Evolutionary conservation across 2,888 invertebrate genomes (phyloP).

Genomic region (Eupsilia transversa): DNA sequence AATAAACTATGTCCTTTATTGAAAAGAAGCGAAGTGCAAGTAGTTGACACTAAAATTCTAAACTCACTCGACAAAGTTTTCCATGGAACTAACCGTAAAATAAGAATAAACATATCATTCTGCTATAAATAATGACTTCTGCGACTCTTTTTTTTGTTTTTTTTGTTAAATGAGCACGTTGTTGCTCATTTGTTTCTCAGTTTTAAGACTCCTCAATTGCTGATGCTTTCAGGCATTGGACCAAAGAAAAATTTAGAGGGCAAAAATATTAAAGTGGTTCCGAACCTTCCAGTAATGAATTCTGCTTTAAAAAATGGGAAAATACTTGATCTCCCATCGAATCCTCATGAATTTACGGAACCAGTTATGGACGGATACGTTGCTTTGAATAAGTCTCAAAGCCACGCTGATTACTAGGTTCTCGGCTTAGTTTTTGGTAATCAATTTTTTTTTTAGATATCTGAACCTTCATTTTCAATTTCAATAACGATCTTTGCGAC

Average conservation of each 20-base stretch:
- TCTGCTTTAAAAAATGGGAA: background rate
- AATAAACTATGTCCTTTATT: background rate
- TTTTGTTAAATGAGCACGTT: too few species aligned
- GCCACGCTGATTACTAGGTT: background rate
- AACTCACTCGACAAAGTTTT: background rate
- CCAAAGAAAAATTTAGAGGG: background rate
- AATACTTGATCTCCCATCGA: background rate
- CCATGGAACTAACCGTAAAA: background rate
- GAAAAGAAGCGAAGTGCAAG: background rate
- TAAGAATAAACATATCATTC: background rate
- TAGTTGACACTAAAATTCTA: background rate
- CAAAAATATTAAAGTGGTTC: background rate
- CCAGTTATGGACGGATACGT: background rate
- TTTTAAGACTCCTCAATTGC: background rate
- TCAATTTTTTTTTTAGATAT: background rate
- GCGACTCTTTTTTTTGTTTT: too few species aligned
- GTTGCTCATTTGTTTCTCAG: too few species aligned
- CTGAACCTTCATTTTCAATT: background rate
- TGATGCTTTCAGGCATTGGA: background rate
- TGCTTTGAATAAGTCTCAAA: background rate
- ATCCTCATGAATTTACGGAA: background rate
- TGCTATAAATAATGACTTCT: background rate
- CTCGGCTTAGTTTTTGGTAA: background rate
- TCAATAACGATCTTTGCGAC: background rate
- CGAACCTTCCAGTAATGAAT: background rate